Evolutionary conservation across 2,113 vertebrate genomes (phyloP).

Genomic region (Anthoscopus minutus): DNA sequence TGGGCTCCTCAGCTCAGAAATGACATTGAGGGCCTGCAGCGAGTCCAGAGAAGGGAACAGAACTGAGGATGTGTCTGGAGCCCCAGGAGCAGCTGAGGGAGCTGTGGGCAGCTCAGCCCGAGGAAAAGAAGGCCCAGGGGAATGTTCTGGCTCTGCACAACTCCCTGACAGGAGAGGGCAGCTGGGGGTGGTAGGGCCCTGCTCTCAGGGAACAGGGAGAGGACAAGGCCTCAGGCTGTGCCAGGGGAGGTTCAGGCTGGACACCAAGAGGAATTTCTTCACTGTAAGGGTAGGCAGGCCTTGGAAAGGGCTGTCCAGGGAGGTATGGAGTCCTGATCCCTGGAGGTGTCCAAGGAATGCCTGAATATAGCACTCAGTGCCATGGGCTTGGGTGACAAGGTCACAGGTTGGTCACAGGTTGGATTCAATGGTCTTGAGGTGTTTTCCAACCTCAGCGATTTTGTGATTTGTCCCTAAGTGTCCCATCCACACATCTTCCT

Average conservation of each 20-base stretch:
- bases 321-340: not conserved
- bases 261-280: not conserved
- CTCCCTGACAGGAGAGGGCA: not conserved
- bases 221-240: fast-evolving
- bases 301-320: not conserved
- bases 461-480: not conserved
- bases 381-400: not conserved
- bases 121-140: not conserved
- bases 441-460: not conserved
- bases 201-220: not conserved
- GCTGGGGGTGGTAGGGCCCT: fast-evolving
- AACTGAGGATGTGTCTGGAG: not conserved
- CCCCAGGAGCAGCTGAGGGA: fast-evolving
- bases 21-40: not conserved
- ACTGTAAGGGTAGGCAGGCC: fast-evolving
- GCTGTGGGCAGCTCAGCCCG: not conserved
- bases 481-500: not conserved
- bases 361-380: not conserved
- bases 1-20: not conserved
- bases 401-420: fast-evolving
- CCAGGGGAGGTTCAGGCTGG: not conserved
- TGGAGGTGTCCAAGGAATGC: not conserved
- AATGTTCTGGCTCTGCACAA: not conserved
- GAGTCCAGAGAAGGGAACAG: not conserved
- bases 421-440: not conserved